These are phyloP conservation scores for Ptychoptera albimana DNA, from an alignment of 2,888 invertebrate genomes.

Conservation along the genomic window DNA sequence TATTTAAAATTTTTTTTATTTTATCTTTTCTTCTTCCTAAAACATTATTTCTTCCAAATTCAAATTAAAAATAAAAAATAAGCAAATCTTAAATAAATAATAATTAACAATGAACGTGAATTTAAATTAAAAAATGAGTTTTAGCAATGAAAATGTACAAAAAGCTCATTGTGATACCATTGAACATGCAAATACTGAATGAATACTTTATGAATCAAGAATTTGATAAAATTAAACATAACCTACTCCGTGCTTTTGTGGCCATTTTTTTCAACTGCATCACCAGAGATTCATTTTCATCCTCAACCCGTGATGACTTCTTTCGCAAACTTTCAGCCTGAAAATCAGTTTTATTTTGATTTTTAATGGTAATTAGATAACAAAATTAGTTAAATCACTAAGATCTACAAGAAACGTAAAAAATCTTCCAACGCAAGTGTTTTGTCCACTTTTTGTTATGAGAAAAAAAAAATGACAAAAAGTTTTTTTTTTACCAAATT, in stretches of 20 bases:
- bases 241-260: constrained; percentile 67
- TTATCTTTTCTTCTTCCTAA: neutral
- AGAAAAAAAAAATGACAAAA: neutral
- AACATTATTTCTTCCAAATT: constrained; percentile 2
- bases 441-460: neutral
- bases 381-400: neutral
- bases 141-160: neutral
- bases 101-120: constrained; percentile 7
- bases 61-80: too few relatives aligned
- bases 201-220: constrained; percentile 6
- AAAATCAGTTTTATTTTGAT: constrained; percentile 21
- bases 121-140: constrained; percentile 28
- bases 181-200: neutral
- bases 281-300: constrained; percentile 91
- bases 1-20: neutral
- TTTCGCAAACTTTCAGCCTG: constrained; percentile 77
- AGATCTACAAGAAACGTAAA: neutral
- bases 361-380: too few relatives aligned
- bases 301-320: constrained; percentile 83
- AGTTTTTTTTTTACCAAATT: neutral
- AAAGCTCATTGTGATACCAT: neutral
- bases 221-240: constrained; percentile 34
- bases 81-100: too few relatives aligned
- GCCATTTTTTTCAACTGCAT: constrained; percentile 95
- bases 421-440: neutral